Evolutionary conservation across 2,888 invertebrate genomes (phyloP), one percentile per base, ranked within the genome.

Genomic region (Chrysomela aeneicollis): DNA sequence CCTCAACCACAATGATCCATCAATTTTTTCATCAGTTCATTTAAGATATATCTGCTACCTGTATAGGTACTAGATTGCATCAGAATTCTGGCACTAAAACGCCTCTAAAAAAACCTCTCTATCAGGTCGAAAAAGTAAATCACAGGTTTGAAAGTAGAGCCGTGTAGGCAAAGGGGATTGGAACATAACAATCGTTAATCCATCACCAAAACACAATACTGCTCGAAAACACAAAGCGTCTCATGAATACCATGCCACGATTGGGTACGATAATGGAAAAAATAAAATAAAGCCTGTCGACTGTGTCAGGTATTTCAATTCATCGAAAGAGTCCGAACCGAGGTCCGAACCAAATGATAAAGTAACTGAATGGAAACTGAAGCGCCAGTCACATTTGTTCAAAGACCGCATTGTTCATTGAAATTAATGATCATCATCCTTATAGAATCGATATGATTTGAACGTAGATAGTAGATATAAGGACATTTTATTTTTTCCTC

Each of bases 201-300:
- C 55, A 55, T 42, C 55, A 55, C 26, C 5, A 46, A 46, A 55
- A 55, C 19, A 55, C 42, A 55, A 55, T 46, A 21, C 21, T 19
- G 15, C 15, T 12, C 10, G 37, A 15, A 9, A 55, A 46, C 42
- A 55, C 42, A 55, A 55, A 22, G 30, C 42, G 37, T 6, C 15
- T 12, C 22, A 21, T 55, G 22, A 55, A 46, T 55, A 55, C 21
- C 10, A n/a, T 10, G 26, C 17, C 12, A 22, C 46, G 55, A 46
- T 55, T 42, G 15, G 12, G 10, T 5, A 26, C 26, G 26, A 26
- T 26, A 26, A 26, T 26, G 26, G 6, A 26, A 26, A 26, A 26
- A 26, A 26, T 26, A 26, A 26, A 26, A 26, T 26, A 26, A 26
- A 26, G 26, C 26, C 6, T 26, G 26, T 26, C 26, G 3, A 6